Evolutionary conservation across 2,113 vertebrate genomes (phyloP), one percentile per base, ranked within the genome.

Genomic region (Papio anubis): DNA sequence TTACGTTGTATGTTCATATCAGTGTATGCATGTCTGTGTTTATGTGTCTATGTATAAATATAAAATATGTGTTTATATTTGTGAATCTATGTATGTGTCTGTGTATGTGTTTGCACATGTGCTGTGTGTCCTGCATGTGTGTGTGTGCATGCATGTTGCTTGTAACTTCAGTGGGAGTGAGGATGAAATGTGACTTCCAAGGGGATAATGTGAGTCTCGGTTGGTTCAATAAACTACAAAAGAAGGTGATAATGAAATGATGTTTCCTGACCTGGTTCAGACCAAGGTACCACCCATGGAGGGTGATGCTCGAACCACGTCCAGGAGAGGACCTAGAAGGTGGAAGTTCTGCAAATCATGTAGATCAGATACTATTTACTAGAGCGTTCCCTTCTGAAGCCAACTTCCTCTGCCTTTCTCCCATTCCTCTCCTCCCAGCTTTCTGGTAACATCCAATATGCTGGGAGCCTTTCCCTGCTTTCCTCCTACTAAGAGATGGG

Each of bases 351-450:
- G 52, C 52, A 25, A 55, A 1, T 23, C 10, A 9, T 6, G 8
- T 2, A 3, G 48, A 35, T 6, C 2, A 30, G 78, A 55, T 14
- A 48, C 64, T 21, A 9, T 43, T 27, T 23, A 9, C 14, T 18
- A 21, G 45, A 23, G 21, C 0, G 30, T 73, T 23, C 13, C 40
- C 32, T 8, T 72, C 32, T 45, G 6, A 17, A 16, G 30, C 18
- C 0, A 2, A 5, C 30, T 38, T n/a, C 59, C 9, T 3, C 16
- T 38, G 43, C 3, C 4, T 5, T 43, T 35, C 25, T 4, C 45
- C 52, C 3, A 12, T 6, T 6, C n/a, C 30, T 18, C 59, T 38
- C n/a, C n/a, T n/a, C 20, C 23, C 30, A 45, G 66, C 30, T 38
- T 72, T 43, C 68, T 75, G 68, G 40, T 13, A 61, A 21, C 50